These are phyloP conservation scores for Rhopalosiphum maidis DNA, from an alignment of 1,140 invertebrate genomes.

Conservation along the genomic window DNA sequence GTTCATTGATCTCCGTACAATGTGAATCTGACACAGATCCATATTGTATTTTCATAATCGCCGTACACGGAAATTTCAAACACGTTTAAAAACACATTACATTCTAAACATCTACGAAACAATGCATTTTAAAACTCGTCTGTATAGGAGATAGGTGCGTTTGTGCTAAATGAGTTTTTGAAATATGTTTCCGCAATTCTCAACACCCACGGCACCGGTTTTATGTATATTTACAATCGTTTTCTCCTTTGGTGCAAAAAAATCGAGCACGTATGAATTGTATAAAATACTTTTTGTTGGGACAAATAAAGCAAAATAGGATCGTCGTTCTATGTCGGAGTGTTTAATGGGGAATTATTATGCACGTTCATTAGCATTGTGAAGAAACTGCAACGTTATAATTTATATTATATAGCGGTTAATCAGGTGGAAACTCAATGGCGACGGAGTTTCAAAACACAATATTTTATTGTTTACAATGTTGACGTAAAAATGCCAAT, in stretches of 20 bases:
- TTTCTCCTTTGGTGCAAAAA: neutral
- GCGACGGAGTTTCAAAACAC: neutral
- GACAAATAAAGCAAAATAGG: neutral
- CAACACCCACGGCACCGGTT: neutral
- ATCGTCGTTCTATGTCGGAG: neutral
- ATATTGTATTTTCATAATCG: neutral
- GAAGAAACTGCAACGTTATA: neutral
- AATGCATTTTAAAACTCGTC: neutral
- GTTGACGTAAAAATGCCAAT: too few relatives aligned
- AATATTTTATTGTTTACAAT: neutral
- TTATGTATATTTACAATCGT: neutral
- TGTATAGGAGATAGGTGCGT: neutral
- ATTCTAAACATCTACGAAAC: neutral
- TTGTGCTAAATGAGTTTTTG: neutral
- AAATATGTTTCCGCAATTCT: neutral
- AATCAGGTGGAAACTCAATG: neutral
- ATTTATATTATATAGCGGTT: neutral
- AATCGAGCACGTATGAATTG: neutral
- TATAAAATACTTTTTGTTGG: neutral
- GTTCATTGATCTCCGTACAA: neutral
- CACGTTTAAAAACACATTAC: neutral
- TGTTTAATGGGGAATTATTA: slow-evolving; percentile 2
- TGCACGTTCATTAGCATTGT: slow-evolving; percentile 9
- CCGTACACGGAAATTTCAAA: neutral
- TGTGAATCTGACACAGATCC: neutral